phyloP scores from a whole-genome alignment of 2,113 vertebrate species.

The Solenodon paradoxus region DNA sequence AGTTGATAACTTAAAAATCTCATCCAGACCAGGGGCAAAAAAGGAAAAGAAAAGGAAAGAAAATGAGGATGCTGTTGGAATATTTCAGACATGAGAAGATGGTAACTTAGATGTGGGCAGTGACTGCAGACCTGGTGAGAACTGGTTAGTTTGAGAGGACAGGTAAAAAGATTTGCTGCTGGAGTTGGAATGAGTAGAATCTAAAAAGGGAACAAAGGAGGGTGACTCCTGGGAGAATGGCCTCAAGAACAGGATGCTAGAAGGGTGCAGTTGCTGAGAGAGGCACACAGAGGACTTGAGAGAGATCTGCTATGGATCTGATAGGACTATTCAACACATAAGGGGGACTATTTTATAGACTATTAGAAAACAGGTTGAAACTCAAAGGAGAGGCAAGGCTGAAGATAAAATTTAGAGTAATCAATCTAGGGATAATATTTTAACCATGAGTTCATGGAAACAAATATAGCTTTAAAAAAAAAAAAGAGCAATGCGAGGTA shows the following conservation, averaged over 20 bases:
- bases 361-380: neutral
- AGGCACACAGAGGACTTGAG: neutral
- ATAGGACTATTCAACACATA: neutral
- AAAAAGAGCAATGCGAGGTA: neutral
- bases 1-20: neutral
- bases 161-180: neutral
- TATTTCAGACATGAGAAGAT: neutral
- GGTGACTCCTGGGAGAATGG: neutral
- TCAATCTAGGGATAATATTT: neutral
- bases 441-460: neutral
- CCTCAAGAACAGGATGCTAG: neutral
- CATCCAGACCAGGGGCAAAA: neutral
- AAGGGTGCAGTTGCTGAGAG: neutral
- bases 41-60: neutral
- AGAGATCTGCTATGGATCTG: neutral
- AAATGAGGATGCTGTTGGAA: neutral
- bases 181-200: neutral
- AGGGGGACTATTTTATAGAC: neutral
- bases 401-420: neutral
- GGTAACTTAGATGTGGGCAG: neutral
- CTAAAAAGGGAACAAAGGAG: neutral
- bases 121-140: neutral
- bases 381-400: neutral
- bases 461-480: too few relatives aligned
- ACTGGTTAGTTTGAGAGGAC: neutral